These are phyloP conservation scores for Turritopsis rubra DNA, from an alignment of 30 jellyfish, hydroid and myxozoan genomes.

Conservation along the genomic window DNA sequence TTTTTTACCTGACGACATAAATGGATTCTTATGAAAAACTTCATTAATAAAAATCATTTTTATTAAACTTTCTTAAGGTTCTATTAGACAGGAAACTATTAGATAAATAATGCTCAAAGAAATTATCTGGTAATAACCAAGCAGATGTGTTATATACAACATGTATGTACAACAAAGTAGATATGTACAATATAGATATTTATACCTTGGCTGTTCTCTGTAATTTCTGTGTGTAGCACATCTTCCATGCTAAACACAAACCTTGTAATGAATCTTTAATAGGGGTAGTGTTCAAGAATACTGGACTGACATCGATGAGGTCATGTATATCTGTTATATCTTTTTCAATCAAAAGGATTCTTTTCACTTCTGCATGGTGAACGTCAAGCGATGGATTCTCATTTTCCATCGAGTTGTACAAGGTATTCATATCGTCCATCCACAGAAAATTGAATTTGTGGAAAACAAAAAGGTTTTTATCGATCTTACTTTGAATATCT, in stretches of 20 bases:
- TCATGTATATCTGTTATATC: constrained; percentile 42
- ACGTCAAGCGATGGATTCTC: constrained; percentile 52
- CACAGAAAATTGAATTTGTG: constrained; percentile 59
- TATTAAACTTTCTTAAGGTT: no score
- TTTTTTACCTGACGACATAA: no score
- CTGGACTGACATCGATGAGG: constrained; percentile 33
- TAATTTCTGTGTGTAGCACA: constrained; percentile 61
- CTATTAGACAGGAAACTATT: no score
- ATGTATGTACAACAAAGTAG: no score
- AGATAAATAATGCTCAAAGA: no score
- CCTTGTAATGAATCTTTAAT: constrained; percentile 63
- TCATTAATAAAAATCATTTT: no score
- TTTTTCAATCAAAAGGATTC: constrained; percentile 46
- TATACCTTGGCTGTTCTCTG: constrained; percentile 56
- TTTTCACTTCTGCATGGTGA: constrained; percentile 63
- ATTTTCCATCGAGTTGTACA: constrained; percentile 51
- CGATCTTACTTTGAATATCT: constrained; percentile 40
- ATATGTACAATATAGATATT: neutral
- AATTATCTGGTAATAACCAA: no score
- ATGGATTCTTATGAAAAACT: neutral
- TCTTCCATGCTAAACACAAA: constrained; percentile 69
- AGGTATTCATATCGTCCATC: constrained; percentile 57
- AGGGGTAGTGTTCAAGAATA: constrained; percentile 46
- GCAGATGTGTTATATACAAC: no score
- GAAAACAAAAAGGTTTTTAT: constrained; percentile 41